Evolutionary conservation across 2,888 invertebrate species (phyloP).

Genomic region (Lithophane leautieri): DNA sequence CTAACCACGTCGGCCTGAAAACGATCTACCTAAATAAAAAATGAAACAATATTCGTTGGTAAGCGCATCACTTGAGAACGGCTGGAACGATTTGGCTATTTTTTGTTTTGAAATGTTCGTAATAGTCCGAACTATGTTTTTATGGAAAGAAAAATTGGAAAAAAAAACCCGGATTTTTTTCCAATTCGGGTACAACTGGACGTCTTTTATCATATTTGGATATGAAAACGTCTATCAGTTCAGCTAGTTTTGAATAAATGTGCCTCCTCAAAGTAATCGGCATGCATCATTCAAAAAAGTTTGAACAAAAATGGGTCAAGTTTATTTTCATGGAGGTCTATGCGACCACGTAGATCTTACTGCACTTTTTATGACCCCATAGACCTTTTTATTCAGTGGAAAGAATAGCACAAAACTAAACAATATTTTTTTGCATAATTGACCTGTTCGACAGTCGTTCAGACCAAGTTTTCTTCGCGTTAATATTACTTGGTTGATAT

Average conservation of each 20-base stretch:
- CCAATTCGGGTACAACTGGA: neutral
- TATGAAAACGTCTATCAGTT: neutral
- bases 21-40: neutral
- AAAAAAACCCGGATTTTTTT: too few species aligned
- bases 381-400: neutral
- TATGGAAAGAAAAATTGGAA: too few species aligned
- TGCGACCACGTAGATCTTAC: neutral
- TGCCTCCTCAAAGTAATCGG: neutral
- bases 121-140: too few species aligned
- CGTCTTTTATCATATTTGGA: neutral
- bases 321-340: conserved; percentile 3
- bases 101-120: neutral
- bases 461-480: conserved; percentile 22
- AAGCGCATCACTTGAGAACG: neutral
- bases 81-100: neutral
- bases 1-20: neutral
- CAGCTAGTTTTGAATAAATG: neutral
- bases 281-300: neutral
- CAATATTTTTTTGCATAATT: conserved; percentile 24
- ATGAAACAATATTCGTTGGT: neutral
- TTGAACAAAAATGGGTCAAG: conserved; percentile 11
- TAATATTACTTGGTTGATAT: conserved; percentile 25
- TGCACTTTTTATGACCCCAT: neutral
- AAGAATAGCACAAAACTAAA: neutral
- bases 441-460: conserved; percentile 21